phyloP scores from a whole-genome alignment of 2,888 invertebrate genomes.

The Eudasyphora cyanicolor region DNA sequence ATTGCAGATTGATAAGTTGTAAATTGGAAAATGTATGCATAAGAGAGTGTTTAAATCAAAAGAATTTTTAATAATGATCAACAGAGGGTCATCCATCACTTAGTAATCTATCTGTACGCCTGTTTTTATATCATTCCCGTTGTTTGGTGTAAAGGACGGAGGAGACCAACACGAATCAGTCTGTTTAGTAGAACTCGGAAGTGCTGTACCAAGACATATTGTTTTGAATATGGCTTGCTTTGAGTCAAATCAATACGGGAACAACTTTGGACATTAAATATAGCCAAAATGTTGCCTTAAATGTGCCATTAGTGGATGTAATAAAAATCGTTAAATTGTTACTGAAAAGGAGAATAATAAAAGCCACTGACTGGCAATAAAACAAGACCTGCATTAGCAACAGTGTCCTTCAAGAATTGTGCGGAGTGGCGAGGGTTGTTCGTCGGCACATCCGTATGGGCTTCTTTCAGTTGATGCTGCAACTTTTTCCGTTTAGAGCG shows the following conservation, averaged over 20 bases:
- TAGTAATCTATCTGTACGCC: conserved; percentile 8
- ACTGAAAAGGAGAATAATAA: conserved; percentile 9
- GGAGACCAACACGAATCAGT: neutral
- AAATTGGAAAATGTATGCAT: conserved; percentile 55
- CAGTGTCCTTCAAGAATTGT: neutral
- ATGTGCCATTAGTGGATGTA: conserved; percentile 68
- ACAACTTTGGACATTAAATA: conserved; percentile 59
- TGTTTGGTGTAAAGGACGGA: too few relatives aligned
- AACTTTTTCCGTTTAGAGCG: neutral
- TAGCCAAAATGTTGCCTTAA: conserved; percentile 66
- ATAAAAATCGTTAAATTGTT: conserved; percentile 67
- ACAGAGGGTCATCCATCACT: conserved; percentile 58
- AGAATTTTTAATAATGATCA: conserved; percentile 62
- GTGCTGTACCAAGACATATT: neutral
- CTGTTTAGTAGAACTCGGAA: neutral
- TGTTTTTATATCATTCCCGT: too few relatives aligned
- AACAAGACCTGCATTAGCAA: conserved; percentile 46
- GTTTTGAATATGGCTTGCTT: neutral
- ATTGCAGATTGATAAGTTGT: conserved; percentile 54
- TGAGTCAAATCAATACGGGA: neutral
- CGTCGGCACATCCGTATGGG: neutral
- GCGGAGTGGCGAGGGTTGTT: neutral
- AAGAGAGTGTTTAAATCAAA: conserved; percentile 23
- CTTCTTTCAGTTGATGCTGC: neutral
- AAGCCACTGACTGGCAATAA: conserved; percentile 36